These are phyloP conservation scores for Bombus breviceps DNA, from an alignment of 1,140 invertebrate species.

Conservation along the genomic window DNA sequence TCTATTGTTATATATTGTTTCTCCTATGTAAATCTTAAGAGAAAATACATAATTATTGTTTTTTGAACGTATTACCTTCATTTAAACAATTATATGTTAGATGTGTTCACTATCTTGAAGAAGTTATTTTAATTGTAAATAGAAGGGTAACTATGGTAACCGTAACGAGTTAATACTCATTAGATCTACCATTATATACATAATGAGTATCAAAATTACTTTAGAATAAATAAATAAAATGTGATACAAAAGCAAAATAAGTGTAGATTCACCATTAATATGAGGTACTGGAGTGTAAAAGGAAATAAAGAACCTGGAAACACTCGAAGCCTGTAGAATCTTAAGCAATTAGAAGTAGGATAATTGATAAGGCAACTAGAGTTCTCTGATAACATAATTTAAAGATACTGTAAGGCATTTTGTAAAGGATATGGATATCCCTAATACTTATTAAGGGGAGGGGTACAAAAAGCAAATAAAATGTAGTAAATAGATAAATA, in stretches of 20 bases:
- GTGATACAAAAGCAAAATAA: not conserved
- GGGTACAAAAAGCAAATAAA: too few relatives aligned
- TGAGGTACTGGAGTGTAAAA: too few relatives aligned
- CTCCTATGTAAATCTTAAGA: not conserved
- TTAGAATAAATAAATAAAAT: not conserved
- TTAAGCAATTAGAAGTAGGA: too few relatives aligned
- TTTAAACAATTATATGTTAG: not conserved
- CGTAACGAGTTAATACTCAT: not conserved
- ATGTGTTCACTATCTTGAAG: not conserved
- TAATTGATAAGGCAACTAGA: too few relatives aligned
- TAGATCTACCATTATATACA: not conserved
- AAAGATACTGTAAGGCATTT: too few relatives aligned
- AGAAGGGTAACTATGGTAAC: conserved; percentile 12
- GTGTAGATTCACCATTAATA: too few relatives aligned
- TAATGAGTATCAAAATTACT: not conserved
- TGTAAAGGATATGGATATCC: too few relatives aligned
- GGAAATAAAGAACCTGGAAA: too few relatives aligned
- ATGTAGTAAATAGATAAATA: too few relatives aligned
- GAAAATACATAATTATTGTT: not conserved
- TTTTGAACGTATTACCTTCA: conserved; percentile 17
- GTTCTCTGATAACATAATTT: too few relatives aligned
- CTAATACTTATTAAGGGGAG: too few relatives aligned
- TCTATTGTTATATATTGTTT: not conserved
- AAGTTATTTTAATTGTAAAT: not conserved
- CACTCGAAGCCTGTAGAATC: too few relatives aligned